A percentile compares a stretch with the other conserved stretches of the same genome.
Conservation (phyloP, 2,888 invertebrate species). For the Mycalesis mineus region DNA sequence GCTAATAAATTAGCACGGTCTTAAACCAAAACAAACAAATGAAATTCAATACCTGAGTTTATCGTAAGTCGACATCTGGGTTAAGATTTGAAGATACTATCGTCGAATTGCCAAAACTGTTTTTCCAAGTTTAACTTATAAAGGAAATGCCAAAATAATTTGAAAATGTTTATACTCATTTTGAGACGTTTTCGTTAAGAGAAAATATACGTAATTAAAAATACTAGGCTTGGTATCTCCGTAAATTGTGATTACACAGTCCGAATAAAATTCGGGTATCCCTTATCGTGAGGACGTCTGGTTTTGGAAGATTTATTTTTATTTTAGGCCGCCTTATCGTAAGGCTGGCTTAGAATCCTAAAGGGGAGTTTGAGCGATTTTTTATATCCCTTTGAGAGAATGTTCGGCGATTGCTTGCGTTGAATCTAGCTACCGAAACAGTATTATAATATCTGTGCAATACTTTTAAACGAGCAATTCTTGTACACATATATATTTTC, state of each 20-base stretch:
- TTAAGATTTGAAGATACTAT: too few species aligned
- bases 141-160: too few species aligned
- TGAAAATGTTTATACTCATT: too few species aligned
- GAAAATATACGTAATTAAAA: background rate
- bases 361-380: constrained; percentile 2
- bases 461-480: too few species aligned
- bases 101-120: too few species aligned
- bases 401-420: background rate
- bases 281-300: constrained; percentile 15
- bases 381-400: constrained; percentile 1
- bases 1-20: too few species aligned
- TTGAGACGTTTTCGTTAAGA: background rate
- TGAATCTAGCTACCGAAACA: background rate
- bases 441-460: too few species aligned
- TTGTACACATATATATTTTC: too few species aligned
- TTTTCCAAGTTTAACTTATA: too few species aligned
- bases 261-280: constrained; percentile 13
- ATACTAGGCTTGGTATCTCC: background rate
- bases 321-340: constrained; percentile 17
- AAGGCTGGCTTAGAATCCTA: constrained; percentile 8
- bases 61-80: too few species aligned
- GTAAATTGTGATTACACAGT: constrained; percentile 13
- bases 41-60: too few species aligned
- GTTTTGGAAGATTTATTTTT: constrained; percentile 23
- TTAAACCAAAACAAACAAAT: too few species aligned